These are phyloP conservation scores for Melopsittacus undulatus DNA, from an alignment of 2,797 vertebrate species.

Conservation along the genomic window DNA sequence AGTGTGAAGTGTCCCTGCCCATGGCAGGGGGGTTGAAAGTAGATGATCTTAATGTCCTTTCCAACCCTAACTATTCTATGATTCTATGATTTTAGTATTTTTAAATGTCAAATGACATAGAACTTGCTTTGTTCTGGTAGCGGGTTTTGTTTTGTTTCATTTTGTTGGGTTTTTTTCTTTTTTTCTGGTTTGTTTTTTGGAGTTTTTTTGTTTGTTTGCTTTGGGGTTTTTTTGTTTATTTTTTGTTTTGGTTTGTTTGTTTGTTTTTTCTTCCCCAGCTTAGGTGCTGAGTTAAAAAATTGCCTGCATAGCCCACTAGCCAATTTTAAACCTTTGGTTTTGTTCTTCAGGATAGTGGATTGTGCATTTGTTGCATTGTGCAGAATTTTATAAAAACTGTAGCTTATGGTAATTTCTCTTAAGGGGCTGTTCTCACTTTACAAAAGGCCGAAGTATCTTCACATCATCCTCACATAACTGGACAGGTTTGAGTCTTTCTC, in stretches of 20 bases:
- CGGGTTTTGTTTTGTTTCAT: fast-evolving
- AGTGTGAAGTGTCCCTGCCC: too few species aligned
- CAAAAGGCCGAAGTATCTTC: neutral
- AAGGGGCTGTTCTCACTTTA: fast-evolving
- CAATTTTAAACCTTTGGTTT: neutral
- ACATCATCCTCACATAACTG: neutral
- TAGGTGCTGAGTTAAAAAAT: neutral
- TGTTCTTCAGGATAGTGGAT: neutral
- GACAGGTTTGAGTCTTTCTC: neutral
- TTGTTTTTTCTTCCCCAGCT: neutral
- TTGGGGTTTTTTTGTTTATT: too few species aligned
- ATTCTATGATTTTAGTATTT: neutral
- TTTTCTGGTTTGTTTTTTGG: neutral
- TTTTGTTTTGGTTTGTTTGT: fast-evolving
- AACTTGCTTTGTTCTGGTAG: fast-evolving
- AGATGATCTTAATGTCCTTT: too few species aligned
- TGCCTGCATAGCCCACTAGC: fast-evolving
- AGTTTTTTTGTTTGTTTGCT: too few species aligned
- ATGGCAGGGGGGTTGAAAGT: too few species aligned
- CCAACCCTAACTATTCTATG: too few species aligned
- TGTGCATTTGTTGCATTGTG: fast-evolving
- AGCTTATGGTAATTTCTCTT: neutral
- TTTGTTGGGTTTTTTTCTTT: neutral
- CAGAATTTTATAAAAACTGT: neutral
- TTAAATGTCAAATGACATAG: neutral